These are phyloP conservation scores for Leucosticte australis DNA, from an alignment of 2,113 vertebrate species.

Conservation along the genomic window DNA sequence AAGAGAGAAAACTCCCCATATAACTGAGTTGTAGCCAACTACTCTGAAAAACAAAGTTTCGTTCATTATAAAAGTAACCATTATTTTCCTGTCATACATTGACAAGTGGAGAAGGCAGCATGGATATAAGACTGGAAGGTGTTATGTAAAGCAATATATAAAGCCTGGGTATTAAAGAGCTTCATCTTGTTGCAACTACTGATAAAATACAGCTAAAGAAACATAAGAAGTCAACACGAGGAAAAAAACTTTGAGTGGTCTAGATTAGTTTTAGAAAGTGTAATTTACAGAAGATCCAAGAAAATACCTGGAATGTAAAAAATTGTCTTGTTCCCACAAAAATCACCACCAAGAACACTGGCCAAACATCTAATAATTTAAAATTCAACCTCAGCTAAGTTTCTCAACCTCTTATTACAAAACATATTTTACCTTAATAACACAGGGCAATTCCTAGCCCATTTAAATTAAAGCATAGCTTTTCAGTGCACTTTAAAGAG, in stretches of 20 bases:
- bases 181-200: neutral
- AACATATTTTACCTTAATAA: neutral
- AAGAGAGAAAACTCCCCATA: neutral
- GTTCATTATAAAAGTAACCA: neutral
- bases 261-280: neutral
- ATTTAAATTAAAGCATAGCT: neutral
- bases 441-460: neutral
- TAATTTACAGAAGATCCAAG: neutral
- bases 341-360: neutral
- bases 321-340: neutral
- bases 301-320: neutral
- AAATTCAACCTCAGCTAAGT: neutral
- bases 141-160: neutral
- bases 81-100: neutral
- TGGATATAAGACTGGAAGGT: neutral
- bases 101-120: neutral
- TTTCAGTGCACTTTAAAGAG: neutral
- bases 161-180: neutral
- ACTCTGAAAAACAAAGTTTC: neutral
- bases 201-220: neutral
- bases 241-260: neutral
- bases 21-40: neutral
- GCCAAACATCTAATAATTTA: neutral
- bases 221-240: neutral
- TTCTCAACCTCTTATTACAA: neutral